A percentile compares a stretch with the other conserved stretches of the same genome.
phyloP scores from a whole-genome alignment of 2,888 invertebrate species.

The Hylaea fasciaria region DNA sequence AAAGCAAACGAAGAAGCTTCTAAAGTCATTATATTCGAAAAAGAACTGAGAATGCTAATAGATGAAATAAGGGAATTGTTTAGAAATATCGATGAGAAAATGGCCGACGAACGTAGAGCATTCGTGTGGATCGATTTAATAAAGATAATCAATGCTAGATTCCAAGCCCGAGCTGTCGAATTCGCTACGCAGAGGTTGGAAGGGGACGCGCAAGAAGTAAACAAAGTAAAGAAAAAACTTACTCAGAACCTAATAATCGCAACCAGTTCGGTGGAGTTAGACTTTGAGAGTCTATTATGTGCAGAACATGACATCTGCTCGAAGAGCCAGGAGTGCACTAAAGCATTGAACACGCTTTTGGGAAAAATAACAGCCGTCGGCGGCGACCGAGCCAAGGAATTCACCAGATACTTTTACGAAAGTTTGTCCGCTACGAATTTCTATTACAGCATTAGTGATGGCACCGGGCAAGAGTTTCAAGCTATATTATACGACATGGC shows the following conservation, averaged over 20 bases:
- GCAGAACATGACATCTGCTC: conserved; percentile 56
- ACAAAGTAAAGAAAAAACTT: conserved; percentile 49
- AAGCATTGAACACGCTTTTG: conserved; percentile 27
- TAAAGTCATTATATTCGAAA: conserved; percentile 45
- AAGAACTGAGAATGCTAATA: conserved; percentile 52
- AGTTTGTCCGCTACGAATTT: conserved; percentile 51
- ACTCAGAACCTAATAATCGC: conserved; percentile 56
- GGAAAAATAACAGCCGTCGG: conserved; percentile 19
- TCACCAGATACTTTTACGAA: conserved; percentile 42
- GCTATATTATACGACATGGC: conserved; percentile 67
- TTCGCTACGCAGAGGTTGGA: conserved; percentile 51
- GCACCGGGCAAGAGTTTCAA: conserved; percentile 60
- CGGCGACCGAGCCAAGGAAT: conserved; percentile 32
- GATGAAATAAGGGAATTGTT: conserved; percentile 54
- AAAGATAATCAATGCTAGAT: conserved; percentile 63
- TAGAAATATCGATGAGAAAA: conserved; percentile 46
- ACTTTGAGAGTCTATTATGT: conserved; percentile 61
- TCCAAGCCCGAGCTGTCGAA: conserved; percentile 54
- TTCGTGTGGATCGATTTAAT: conserved; percentile 60
- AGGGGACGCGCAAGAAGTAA: conserved; percentile 39
- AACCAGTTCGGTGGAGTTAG: conserved; percentile 56
- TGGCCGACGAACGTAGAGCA: conserved; percentile 44
- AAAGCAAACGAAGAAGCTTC: conserved; percentile 28
- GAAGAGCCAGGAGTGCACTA: conserved; percentile 56
- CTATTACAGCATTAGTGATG: conserved; percentile 53